A percentile compares a stretch with the other conserved stretches of the same genome.
phyloP scores from a whole-genome alignment of 2,888 invertebrate species.

The Stenolophus ochropezus region DNA sequence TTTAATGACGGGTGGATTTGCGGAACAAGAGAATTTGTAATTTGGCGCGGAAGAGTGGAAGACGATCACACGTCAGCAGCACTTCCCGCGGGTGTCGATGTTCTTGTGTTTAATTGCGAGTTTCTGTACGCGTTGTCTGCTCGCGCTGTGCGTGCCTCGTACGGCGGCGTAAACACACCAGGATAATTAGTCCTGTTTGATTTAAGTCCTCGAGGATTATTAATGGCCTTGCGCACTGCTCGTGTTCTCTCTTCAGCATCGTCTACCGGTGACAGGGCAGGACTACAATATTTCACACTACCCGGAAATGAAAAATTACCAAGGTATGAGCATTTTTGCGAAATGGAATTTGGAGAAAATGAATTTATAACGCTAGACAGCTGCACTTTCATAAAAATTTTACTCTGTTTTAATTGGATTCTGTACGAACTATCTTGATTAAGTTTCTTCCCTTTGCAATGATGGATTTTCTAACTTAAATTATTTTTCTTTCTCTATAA shows the following conservation, averaged over 20 bases:
- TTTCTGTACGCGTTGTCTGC: constrained; percentile 26
- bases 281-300: constrained; percentile 27
- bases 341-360: constrained; percentile 26
- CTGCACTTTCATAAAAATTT: constrained; percentile 25
- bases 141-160: neutral
- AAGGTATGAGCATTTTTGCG: constrained; percentile 13
- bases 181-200: constrained; percentile 57
- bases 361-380: constrained; percentile 16
- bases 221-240: constrained; percentile 46
- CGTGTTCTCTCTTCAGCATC: constrained; percentile 1
- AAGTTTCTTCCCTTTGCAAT: constrained; percentile 16
- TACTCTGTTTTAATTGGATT: constrained; percentile 30
- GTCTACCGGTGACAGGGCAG: constrained; percentile 33
- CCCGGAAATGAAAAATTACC: constrained; percentile 24
- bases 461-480: neutral
- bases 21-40: neutral
- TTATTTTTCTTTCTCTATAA: neutral
- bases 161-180: constrained; percentile 17
- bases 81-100: constrained; percentile 5
- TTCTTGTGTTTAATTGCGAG: constrained; percentile 41
- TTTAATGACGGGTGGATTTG: neutral
- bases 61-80: constrained; percentile 30
- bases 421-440: constrained; percentile 18
- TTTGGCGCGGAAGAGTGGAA: neutral
- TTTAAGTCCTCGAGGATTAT: constrained; percentile 56